phyloP scores from a whole-genome alignment of 2,113 vertebrate species.

The Aphelocoma coerulescens region DNA sequence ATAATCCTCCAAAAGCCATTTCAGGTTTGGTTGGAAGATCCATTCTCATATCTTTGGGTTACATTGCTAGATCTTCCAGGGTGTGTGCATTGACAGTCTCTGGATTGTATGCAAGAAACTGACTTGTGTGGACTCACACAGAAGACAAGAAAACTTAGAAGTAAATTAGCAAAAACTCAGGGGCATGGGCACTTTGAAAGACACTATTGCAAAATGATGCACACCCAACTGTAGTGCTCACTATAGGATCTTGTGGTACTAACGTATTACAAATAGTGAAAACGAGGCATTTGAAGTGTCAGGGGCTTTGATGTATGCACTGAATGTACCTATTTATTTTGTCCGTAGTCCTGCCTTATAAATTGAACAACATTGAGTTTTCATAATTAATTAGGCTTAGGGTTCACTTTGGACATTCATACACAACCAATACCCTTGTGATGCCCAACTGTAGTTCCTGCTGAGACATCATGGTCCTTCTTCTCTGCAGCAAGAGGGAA shows the following conservation, averaged over 20 bases:
- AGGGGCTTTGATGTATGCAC: background rate
- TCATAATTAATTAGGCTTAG: background rate
- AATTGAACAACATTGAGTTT: background rate
- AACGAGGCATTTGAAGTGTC: background rate
- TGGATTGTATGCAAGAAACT: background rate
- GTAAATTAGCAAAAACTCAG: background rate
- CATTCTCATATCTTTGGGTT: background rate
- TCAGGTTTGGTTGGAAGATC: background rate
- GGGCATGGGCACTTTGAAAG: background rate
- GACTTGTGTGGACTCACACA: background rate
- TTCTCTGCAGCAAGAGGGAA: background rate
- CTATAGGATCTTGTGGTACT: background rate
- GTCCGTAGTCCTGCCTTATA: background rate
- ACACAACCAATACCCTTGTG: background rate
- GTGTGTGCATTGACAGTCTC: background rate
- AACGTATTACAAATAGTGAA: background rate
- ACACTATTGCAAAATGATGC: background rate
- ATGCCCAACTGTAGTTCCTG: background rate
- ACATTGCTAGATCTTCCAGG: background rate
- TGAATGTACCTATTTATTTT: background rate
- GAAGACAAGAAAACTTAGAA: background rate
- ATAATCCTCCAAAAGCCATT: background rate
- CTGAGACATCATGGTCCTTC: background rate
- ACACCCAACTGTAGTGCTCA: background rate
- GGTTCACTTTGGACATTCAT: background rate